phyloP scores from a whole-genome alignment of 2,888 invertebrate genomes.

The Abrostola tripartita region DNA sequence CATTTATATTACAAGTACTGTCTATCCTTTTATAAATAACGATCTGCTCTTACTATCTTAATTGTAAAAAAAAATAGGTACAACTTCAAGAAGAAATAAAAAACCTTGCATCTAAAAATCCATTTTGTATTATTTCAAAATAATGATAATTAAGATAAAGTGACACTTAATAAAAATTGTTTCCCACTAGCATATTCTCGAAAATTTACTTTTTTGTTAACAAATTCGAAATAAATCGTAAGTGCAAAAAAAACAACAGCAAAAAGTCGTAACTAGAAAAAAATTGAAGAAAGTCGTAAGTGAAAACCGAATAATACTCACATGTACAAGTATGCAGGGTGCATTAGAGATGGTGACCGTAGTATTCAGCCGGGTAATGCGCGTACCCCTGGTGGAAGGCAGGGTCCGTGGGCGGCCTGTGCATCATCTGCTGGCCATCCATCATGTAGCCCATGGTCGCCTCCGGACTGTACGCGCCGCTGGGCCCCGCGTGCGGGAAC shows the following conservation, averaged over 20 bases:
- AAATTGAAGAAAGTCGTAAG: neutral
- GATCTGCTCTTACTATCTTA: too few relatives aligned
- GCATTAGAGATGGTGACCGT: conserved; percentile 97
- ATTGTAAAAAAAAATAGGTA: too few relatives aligned
- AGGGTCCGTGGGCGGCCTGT: conserved; percentile 97
- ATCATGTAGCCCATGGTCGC: conserved; percentile 99
- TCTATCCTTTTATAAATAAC: too few relatives aligned
- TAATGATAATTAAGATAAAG: too few relatives aligned
- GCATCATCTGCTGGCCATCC: conserved; percentile 99
- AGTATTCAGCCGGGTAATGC: conserved; percentile 97
- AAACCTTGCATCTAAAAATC: too few relatives aligned
- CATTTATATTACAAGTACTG: too few relatives aligned
- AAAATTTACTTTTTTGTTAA: neutral
- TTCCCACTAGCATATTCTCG: too few relatives aligned
- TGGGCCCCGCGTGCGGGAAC: conserved; percentile 98
- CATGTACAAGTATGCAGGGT: conserved; percentile 80
- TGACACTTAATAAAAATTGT: too few relatives aligned
- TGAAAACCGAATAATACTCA: conserved; percentile 66
- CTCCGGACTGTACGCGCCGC: conserved; percentile 98
- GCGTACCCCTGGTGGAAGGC: conserved; percentile 97
- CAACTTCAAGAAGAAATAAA: too few relatives aligned
- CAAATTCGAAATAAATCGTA: neutral
- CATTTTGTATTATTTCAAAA: too few relatives aligned
- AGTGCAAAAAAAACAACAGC: too few relatives aligned
- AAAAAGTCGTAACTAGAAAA: neutral